phyloP scores from a whole-genome alignment of 2,113 vertebrate species.

The Vimba vimba region DNA sequence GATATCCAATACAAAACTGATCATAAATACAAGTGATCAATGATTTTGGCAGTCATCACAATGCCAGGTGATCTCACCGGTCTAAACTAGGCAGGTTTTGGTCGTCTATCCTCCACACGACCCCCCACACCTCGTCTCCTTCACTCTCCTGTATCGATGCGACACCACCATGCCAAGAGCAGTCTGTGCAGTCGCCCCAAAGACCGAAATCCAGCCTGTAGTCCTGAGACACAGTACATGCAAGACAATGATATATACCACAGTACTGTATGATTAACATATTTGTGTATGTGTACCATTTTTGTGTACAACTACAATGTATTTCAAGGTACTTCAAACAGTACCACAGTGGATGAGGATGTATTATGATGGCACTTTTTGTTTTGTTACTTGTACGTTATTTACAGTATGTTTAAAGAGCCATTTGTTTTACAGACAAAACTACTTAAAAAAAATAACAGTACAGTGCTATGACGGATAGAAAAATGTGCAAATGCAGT shows the following conservation, averaged over 20 bases:
- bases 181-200: slow-evolving; percentile 68
- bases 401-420: too few relatives aligned
- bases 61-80: slow-evolving; percentile 71
- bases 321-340: background rate
- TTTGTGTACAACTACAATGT: too few relatives aligned
- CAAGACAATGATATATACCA: background rate
- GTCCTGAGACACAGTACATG: slow-evolving; percentile 75
- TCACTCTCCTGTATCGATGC: slow-evolving; percentile 85
- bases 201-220: slow-evolving; percentile 87
- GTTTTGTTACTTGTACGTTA: background rate
- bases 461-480: too few relatives aligned
- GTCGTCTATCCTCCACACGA: slow-evolving; percentile 86
- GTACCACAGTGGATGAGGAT: too few relatives aligned
- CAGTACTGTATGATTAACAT: background rate
- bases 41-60: background rate
- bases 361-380: background rate
- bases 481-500: too few relatives aligned
- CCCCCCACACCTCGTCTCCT: slow-evolving; percentile 89
- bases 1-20: background rate
- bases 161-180: slow-evolving; percentile 86
- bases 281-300: background rate
- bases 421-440: too few relatives aligned
- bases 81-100: slow-evolving; percentile 79
- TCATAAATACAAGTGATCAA: background rate
- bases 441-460: too few relatives aligned